A percentile compares a stretch with the other conserved stretches of the same genome.
phyloP scores from a whole-genome alignment of 2,113 vertebrate species.

The Cyphomyrus discorhynchus region DNA sequence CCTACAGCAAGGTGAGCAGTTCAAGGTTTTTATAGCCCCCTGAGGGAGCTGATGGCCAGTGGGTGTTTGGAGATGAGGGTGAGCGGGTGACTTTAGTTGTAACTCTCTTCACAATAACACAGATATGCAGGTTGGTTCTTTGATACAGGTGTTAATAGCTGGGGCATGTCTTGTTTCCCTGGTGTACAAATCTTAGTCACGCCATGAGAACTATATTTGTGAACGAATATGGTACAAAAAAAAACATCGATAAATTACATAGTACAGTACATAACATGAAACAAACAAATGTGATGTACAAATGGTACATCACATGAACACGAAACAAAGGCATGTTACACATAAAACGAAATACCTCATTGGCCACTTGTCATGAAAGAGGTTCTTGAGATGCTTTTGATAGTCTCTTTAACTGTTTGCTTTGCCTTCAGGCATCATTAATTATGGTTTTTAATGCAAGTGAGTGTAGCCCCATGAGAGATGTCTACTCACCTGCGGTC shows the following conservation, averaged over 20 bases:
- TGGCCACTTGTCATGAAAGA: neutral
- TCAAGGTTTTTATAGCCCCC: conserved; percentile 13
- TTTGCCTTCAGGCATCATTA: neutral
- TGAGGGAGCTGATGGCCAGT: neutral
- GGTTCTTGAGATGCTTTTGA: neutral
- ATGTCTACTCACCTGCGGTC: neutral
- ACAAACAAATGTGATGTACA: neutral
- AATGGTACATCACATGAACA: neutral
- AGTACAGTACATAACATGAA: neutral
- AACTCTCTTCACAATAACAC: neutral
- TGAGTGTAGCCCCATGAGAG: neutral
- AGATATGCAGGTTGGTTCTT: neutral
- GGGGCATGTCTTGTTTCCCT: neutral
- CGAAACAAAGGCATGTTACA: neutral
- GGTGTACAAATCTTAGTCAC: neutral
- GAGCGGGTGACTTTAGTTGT: neutral
- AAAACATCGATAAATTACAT: neutral
- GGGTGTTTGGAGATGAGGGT: neutral
- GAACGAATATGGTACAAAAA: neutral
- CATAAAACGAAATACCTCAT: neutral
- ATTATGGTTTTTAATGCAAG: neutral
- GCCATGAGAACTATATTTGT: neutral
- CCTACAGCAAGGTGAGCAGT: conserved; percentile 82
- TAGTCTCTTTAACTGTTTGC: neutral
- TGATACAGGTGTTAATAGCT: neutral